Conservation (phyloP, 1,140 invertebrate species). For the Pachypeltis micranthus region DNA sequence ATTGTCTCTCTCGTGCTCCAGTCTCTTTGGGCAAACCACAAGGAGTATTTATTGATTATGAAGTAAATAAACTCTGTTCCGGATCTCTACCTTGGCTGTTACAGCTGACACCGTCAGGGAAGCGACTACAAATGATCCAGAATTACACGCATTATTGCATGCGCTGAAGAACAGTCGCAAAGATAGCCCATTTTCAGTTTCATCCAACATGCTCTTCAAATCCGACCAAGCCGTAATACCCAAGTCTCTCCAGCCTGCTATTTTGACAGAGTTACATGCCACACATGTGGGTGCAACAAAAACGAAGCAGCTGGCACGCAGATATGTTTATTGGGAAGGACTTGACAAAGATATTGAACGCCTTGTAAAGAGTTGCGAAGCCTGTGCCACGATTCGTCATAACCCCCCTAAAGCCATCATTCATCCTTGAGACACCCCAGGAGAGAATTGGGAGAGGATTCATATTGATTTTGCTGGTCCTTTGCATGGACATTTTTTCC, state of each 20-base stretch:
- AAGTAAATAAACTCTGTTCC: not conserved
- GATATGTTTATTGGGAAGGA: conserved; percentile 26
- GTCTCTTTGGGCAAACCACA: too few species aligned
- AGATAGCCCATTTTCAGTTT: not conserved
- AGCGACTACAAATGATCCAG: conserved; percentile 6
- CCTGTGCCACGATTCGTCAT: conserved; percentile 22
- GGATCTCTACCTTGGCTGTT: not conserved
- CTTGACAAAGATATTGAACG: conserved; percentile 30
- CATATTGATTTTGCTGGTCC: conserved; percentile 32
- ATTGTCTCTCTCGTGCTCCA: too few species aligned
- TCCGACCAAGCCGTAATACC: conserved; percentile 16
- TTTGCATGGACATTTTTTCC: conserved; percentile 30
- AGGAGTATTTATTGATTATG: too few species aligned
- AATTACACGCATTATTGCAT: conserved; percentile 1
- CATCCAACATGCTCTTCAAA: conserved; percentile 16
- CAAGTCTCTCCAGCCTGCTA: not conserved
- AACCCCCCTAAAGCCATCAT: conserved; percentile 23
- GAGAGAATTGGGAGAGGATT: conserved; percentile 27
- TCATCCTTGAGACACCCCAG: conserved; percentile 29
- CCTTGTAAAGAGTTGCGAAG: conserved; percentile 23
- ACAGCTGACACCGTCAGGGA: not conserved
- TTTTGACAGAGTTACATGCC: conserved; percentile 20
- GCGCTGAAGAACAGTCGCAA: not conserved
- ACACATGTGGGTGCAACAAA: conserved; percentile 28
- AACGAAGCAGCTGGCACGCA: conserved; percentile 28